These are phyloP conservation scores for Thryonomys swinderianus DNA, from an alignment of 2,113 vertebrate genomes.

Conservation along the genomic window DNA sequence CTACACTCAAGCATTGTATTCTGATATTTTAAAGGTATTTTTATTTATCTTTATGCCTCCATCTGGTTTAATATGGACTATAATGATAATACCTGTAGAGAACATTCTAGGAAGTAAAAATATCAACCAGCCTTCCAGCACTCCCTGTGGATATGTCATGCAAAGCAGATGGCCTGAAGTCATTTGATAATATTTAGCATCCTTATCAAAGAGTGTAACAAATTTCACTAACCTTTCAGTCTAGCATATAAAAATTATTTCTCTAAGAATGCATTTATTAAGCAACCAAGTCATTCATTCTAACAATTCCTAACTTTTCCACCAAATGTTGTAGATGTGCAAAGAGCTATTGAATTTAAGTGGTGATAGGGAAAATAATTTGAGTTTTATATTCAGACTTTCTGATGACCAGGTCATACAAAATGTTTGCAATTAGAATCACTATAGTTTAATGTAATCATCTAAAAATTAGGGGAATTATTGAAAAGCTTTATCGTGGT, in stretches of 20 bases:
- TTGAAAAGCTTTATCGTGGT: not conserved
- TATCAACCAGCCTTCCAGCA: not conserved
- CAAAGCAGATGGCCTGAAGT: slow-evolving; percentile 56
- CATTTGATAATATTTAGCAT: slow-evolving; percentile 45
- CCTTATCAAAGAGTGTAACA: slow-evolving; percentile 17
- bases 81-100: slow-evolving; percentile 60
- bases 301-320: not conserved
- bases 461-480: not conserved
- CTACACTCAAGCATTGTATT: not conserved
- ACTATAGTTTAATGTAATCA: not conserved
- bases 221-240: not conserved
- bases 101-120: slow-evolving; percentile 53
- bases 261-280: not conserved
- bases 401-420: not conserved
- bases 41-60: slow-evolving; percentile 52
- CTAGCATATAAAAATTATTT: not conserved
- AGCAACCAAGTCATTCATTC: not conserved
- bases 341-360: not conserved
- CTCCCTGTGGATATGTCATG: slow-evolving; percentile 30
- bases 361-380: not conserved
- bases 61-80: slow-evolving; percentile 57
- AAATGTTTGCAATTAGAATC: not conserved
- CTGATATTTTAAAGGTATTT: not conserved
- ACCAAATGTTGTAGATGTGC: not conserved
- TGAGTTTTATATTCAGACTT: not conserved